These are phyloP conservation scores for Microcebus griseorufus DNA, from an alignment of 2,113 vertebrate species.

Conservation along the genomic window DNA sequence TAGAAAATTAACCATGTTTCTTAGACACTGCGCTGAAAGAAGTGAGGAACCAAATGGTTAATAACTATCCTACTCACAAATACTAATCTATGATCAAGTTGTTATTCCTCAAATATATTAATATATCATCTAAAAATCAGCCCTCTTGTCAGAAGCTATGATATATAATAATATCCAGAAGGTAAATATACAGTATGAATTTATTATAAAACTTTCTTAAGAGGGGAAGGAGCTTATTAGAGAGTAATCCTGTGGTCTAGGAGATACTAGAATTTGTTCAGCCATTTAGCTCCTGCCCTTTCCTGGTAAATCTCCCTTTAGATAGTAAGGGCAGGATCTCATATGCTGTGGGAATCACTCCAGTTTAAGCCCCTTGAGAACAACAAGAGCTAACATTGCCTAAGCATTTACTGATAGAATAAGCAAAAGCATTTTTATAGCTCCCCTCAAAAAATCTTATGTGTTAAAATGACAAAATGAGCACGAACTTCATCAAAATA, in stretches of 20 bases:
- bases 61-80: slow-evolving; percentile 20
- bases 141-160: not conserved
- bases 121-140: not conserved
- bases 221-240: not conserved
- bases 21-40: not conserved
- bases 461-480: not conserved
- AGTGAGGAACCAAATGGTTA: not conserved
- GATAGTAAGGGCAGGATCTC: not conserved
- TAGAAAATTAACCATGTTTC: slow-evolving; percentile 1
- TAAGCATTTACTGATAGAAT: slow-evolving; percentile 26
- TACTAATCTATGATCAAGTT: not conserved
- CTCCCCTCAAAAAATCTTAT: not conserved
- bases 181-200: not conserved
- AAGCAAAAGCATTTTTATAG: slow-evolving; percentile 44
- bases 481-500: slow-evolving; percentile 17
- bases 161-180: not conserved
- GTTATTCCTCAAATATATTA: not conserved
- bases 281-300: not conserved
- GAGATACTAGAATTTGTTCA: not conserved
- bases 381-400: not conserved
- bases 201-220: not conserved
- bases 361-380: slow-evolving; percentile 10
- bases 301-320: not conserved
- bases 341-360: not conserved
- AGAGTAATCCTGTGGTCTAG: not conserved